Conservation (phyloP, 2,797 vertebrate genomes). For the Ataeniobius toweri region DNA sequence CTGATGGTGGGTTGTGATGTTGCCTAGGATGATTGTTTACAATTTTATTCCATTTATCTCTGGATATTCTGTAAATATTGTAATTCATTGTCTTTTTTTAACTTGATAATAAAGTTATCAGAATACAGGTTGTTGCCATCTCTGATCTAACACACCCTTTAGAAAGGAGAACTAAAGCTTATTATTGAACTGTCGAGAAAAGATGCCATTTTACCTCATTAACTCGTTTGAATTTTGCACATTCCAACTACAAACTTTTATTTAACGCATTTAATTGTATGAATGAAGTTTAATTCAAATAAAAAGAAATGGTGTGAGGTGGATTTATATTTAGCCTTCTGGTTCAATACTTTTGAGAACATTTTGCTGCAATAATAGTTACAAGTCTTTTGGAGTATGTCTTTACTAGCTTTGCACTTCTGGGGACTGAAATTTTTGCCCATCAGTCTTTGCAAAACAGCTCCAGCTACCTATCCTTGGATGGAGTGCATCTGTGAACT, state of each 20-base stretch:
- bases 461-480: background rate
- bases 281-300: no score
- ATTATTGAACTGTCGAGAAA: background rate
- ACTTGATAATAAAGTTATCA: conserved; percentile 99
- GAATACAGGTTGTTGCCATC: conserved; percentile 72
- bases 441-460: background rate
- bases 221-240: no score
- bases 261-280: no score
- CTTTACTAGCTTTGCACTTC: background rate
- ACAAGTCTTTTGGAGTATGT: background rate
- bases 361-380: no score
- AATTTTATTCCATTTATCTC: conserved; percentile 94
- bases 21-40: conserved; percentile 91
- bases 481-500: background rate
- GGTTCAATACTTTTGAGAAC: no score
- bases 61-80: conserved; percentile 99
- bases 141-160: background rate
- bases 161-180: background rate
- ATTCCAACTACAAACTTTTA: no score
- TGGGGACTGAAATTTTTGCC: background rate
- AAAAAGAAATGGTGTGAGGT: no score
- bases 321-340: no score
- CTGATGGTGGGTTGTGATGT: conserved; percentile 92
- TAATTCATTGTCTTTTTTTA: conserved; percentile 99
- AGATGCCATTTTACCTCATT: background rate